phyloP scores from a whole-genome alignment of 2,113 vertebrate genomes.

The Nycticebus coucang region DNA sequence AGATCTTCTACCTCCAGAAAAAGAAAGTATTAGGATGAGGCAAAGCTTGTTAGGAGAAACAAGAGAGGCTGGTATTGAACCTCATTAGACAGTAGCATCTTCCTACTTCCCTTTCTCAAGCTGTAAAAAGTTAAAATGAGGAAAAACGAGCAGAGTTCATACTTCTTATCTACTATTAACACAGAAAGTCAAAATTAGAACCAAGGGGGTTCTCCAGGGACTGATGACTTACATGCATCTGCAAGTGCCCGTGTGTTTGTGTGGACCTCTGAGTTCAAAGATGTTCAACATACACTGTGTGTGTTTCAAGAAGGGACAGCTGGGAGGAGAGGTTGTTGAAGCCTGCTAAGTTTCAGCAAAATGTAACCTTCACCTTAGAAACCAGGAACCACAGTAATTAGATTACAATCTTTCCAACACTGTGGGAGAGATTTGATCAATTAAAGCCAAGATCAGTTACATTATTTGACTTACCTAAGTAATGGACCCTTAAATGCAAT shows the following conservation, averaged over 20 bases:
- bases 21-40: slow-evolving; percentile 74
- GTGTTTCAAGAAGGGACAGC: slow-evolving; percentile 32
- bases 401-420: slow-evolving; percentile 73
- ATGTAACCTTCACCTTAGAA: slow-evolving; percentile 63
- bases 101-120: slow-evolving; percentile 31
- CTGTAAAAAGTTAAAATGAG: slow-evolving; percentile 60
- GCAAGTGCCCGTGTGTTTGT: fast-evolving
- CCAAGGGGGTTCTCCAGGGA: not conserved
- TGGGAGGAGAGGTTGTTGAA: not conserved
- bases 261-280: not conserved
- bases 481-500: slow-evolving; percentile 74
- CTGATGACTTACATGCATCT: not conserved
- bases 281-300: not conserved
- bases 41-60: slow-evolving; percentile 74
- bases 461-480: slow-evolving; percentile 75
- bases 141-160: slow-evolving; percentile 57
- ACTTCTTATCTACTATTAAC: not conserved
- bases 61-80: slow-evolving; percentile 56
- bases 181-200: not conserved
- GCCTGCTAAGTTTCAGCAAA: slow-evolving; percentile 57
- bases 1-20: slow-evolving; percentile 72
- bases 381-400: slow-evolving; percentile 68
- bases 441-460: slow-evolving; percentile 74
- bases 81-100: slow-evolving; percentile 59
- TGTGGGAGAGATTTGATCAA: slow-evolving; percentile 68